Evolutionary conservation across 2,888 invertebrate species (phyloP).

Genomic region (Eumerus sabulonum): DNA sequence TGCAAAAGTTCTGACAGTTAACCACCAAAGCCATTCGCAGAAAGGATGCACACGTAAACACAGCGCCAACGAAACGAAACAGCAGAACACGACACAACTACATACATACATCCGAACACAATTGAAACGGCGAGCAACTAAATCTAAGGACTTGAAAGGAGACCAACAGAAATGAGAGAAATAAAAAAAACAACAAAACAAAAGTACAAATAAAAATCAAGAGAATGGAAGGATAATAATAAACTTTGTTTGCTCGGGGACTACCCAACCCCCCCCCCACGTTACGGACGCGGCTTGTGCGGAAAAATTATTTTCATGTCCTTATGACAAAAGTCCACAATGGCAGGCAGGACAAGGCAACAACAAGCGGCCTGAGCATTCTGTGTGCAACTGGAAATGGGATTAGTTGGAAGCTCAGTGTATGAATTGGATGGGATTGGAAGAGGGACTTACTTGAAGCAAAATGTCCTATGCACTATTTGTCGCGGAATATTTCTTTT

Average conservation of each 20-base stretch:
- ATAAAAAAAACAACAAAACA: constrained; percentile 21
- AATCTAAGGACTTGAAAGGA: constrained; percentile 52
- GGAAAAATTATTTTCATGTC: constrained; percentile 61
- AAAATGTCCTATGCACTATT: constrained; percentile 54
- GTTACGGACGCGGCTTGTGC: neutral
- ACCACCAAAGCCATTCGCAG: constrained; percentile 67
- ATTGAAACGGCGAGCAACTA: constrained; percentile 44
- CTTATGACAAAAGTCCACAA: constrained; percentile 63
- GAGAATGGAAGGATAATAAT: constrained; percentile 60
- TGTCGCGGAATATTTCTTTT: constrained; percentile 53
- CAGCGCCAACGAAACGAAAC: constrained; percentile 1
- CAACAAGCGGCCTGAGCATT: constrained; percentile 16
- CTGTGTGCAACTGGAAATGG: constrained; percentile 26
- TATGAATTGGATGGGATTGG: constrained; percentile 13
- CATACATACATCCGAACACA: too few species aligned
- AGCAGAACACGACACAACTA: constrained; percentile 23
- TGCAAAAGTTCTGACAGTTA: constrained; percentile 75
- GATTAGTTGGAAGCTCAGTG: constrained; percentile 22
- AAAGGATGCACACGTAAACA: constrained; percentile 62
- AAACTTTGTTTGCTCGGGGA: constrained; percentile 57
- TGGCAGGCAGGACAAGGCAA: constrained; percentile 25
- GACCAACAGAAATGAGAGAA: constrained; percentile 10
- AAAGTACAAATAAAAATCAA: constrained; percentile 22
- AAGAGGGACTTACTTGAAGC: constrained; percentile 35
- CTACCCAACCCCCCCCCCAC: too few species aligned